These are phyloP conservation scores for Gracilinanus agilis DNA, from an alignment of 2,113 vertebrate genomes.

Conservation along the genomic window DNA sequence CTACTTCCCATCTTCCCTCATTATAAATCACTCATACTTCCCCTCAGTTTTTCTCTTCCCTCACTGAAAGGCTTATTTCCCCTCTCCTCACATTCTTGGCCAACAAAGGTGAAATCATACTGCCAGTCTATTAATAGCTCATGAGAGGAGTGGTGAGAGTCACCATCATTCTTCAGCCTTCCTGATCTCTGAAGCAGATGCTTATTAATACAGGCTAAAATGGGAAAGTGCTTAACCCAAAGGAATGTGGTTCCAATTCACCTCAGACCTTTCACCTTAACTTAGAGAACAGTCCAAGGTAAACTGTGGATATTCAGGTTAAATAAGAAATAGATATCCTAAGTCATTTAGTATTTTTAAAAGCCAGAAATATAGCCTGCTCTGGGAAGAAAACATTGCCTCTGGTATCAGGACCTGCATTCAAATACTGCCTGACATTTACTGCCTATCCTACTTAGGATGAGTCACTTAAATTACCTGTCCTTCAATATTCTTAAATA, in stretches of 20 bases:
- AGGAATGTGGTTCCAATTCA: background rate
- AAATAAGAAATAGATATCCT: too few relatives aligned
- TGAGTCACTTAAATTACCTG: too few relatives aligned
- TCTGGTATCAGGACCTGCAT: background rate
- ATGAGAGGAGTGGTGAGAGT: background rate
- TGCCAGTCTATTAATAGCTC: too few relatives aligned
- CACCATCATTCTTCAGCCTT: background rate
- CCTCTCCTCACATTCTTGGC: background rate
- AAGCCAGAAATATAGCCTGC: background rate
- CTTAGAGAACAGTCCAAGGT: background rate
- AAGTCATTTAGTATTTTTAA: background rate
- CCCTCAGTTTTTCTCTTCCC: background rate
- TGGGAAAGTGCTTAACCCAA: background rate
- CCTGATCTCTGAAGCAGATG: background rate
- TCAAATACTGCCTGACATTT: background rate
- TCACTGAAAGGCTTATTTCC: background rate
- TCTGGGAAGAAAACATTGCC: background rate
- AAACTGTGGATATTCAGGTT: background rate
- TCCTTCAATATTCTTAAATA: too few relatives aligned
- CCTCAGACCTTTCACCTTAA: background rate
- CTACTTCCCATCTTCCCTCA: slow-evolving; percentile 43
- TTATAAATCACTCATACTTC: background rate
- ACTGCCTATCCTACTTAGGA: background rate
- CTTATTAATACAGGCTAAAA: background rate
- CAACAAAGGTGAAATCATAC: too few relatives aligned